phyloP scores from a whole-genome alignment of 2,888 invertebrate genomes.

The Macrophya alboannulata region DNA sequence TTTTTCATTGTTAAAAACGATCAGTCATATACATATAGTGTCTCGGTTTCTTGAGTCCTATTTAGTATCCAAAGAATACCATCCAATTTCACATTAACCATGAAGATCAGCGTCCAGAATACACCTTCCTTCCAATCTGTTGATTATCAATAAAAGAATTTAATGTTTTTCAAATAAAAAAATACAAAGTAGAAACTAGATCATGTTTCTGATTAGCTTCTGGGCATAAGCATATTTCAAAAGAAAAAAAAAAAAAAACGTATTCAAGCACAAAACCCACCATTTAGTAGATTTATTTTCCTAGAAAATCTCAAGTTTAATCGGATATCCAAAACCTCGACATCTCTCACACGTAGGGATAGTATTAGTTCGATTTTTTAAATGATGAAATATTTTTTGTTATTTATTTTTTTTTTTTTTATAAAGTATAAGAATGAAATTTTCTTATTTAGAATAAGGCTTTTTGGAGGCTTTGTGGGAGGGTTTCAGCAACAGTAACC shows the following conservation, averaged over 20 bases:
- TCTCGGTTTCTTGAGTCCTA: not conserved
- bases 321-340: not conserved
- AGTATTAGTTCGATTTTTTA: not conserved
- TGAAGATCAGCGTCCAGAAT: not conserved
- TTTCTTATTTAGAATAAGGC: not conserved
- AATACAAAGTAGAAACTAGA: too few species aligned
- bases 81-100: not conserved
- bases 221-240: not conserved
- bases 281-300: not conserved
- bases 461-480: not conserved
- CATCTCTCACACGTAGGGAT: not conserved
- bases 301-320: not conserved
- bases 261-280: not conserved
- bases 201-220: too few species aligned
- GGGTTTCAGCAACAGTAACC: not conserved
- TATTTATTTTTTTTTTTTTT: not conserved
- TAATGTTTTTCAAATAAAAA: not conserved
- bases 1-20: not conserved
- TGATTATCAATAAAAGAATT: not conserved
- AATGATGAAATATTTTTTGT: slow-evolving; percentile 9
- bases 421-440: slow-evolving; percentile 16
- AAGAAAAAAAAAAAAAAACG: not conserved
- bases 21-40: not conserved
- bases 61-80: not conserved
- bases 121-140: not conserved